phyloP scores from a whole-genome alignment of 1,140 invertebrate species.

The Asbolus verrucosus region DNA sequence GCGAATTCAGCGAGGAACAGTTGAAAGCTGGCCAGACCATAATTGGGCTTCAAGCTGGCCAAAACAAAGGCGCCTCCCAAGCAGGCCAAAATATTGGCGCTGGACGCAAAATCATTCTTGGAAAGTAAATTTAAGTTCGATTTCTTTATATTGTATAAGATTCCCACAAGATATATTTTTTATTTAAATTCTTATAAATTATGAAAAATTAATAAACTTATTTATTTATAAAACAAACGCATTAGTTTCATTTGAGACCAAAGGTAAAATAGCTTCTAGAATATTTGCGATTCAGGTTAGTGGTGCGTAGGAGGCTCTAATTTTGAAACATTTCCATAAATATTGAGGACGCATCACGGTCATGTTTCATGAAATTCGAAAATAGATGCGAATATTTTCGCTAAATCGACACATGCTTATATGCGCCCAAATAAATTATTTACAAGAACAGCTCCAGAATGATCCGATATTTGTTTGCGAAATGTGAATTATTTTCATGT shows the following conservation, averaged over 20 bases:
- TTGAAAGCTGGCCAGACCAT: slow-evolving; percentile 89
- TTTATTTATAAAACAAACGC: slow-evolving; percentile 6
- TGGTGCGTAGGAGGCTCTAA: slow-evolving; percentile 22
- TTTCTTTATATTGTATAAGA: slow-evolving; percentile 1
- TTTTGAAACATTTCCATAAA: slow-evolving; percentile 23
- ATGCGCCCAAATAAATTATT: neutral
- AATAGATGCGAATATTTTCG: slow-evolving; percentile 2
- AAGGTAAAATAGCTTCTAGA: too few species aligned
- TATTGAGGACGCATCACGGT: slow-evolving; percentile 33
- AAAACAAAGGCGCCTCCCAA: slow-evolving; percentile 94
- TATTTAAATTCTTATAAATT: slow-evolving; percentile 36
- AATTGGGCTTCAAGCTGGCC: slow-evolving; percentile 95
- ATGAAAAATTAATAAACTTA: slow-evolving; percentile 29
- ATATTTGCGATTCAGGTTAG: too few species aligned
- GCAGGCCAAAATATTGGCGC: slow-evolving; percentile 94
- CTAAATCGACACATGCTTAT: too few species aligned
- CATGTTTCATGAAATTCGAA: slow-evolving; percentile 17
- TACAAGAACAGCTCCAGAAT: neutral
- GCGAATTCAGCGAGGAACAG: slow-evolving; percentile 93
- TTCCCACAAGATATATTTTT: slow-evolving; percentile 27
- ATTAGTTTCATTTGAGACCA: too few species aligned
- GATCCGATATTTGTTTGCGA: neutral
- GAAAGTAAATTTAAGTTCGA: slow-evolving; percentile 74
- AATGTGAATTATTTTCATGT: neutral
- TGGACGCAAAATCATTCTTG: slow-evolving; percentile 87